Conservation (phyloP, 1,140 invertebrate species). For the Olivierus martensii region DNA sequence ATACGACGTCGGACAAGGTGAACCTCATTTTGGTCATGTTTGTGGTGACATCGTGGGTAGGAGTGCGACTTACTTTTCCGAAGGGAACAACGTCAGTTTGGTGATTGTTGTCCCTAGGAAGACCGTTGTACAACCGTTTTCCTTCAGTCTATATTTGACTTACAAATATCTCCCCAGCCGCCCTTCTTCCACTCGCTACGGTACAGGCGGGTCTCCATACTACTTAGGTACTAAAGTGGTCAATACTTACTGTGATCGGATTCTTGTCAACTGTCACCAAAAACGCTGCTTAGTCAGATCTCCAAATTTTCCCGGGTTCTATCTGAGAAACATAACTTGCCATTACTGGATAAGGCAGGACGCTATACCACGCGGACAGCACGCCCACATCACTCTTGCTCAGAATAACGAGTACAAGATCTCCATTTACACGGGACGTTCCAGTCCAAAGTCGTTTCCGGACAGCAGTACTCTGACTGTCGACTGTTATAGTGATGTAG, state of each 20-base stretch:
- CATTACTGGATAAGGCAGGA: conserved; percentile 18
- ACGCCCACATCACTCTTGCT: conserved; percentile 17
- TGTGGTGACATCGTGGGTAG: conserved; percentile 19
- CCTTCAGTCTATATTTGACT: conserved; percentile 19
- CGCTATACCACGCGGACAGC: conserved; percentile 12
- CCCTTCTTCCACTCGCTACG: not conserved
- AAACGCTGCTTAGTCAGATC: conserved; percentile 19
- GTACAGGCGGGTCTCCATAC: not conserved
- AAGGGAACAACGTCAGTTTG: conserved; percentile 20
- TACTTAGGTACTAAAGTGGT: conserved; percentile 13
- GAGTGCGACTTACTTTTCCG: conserved; percentile 17
- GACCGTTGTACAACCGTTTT: conserved; percentile 13
- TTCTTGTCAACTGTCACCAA: conserved; percentile 16
- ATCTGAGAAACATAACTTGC: conserved; percentile 20
- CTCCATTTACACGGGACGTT: conserved; percentile 19
- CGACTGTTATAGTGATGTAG: conserved; percentile 63
- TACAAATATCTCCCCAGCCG: conserved; percentile 18
- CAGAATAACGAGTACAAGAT: conserved; percentile 23
- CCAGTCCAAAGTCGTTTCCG: conserved; percentile 7
- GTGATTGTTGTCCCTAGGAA: conserved; percentile 15
- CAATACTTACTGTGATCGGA: conserved; percentile 18
- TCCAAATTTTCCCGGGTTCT: conserved; percentile 21
- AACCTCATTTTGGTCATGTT: conserved; percentile 16
- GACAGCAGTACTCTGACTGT: conserved; percentile 39
- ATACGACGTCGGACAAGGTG: conserved; percentile 11